Evolutionary conservation across 2,113 vertebrate species (phyloP).

Genomic region (Xiphophorus maculatus): DNA sequence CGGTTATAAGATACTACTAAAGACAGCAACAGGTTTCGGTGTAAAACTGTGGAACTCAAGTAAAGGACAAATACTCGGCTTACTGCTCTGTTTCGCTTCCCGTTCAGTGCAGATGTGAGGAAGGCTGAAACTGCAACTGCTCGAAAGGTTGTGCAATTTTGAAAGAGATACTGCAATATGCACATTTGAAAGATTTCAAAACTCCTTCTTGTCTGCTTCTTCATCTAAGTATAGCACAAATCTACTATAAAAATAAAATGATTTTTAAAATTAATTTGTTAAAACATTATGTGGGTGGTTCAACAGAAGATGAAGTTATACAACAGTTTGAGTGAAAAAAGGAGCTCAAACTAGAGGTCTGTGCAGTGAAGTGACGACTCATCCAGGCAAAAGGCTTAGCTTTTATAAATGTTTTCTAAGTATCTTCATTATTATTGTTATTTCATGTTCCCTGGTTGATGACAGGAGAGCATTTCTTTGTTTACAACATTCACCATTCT

Average conservation of each 20-base stretch:
- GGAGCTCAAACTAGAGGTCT: neutral
- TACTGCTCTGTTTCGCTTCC: conserved; percentile 76
- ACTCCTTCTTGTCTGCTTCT: neutral
- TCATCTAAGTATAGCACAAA: neutral
- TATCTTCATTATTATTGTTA: neutral
- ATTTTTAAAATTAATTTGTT: too few relatives aligned
- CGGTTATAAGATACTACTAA: neutral
- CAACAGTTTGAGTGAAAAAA: neutral
- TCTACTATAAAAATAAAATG: neutral
- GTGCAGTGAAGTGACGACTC: conserved; percentile 32
- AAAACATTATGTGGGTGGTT: neutral
- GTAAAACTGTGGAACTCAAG: neutral
- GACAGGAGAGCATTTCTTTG: neutral
- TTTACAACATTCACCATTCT: neutral
- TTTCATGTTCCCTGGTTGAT: neutral
- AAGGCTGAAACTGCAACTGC: conserved; percentile 42
- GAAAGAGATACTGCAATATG: conserved; percentile 34
- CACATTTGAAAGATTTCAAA: conserved; percentile 38
- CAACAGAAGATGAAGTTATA: neutral
- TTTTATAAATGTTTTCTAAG: conserved; percentile 5
- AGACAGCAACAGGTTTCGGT: conserved; percentile 7
- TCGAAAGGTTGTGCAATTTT: conserved; percentile 55
- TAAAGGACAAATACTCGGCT: neutral
- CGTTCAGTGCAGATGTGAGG: conserved; percentile 42
- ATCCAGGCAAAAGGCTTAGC: neutral